Evolutionary conservation across 2,888 invertebrate species (phyloP).

Genomic region (Marronus borbonicus): DNA sequence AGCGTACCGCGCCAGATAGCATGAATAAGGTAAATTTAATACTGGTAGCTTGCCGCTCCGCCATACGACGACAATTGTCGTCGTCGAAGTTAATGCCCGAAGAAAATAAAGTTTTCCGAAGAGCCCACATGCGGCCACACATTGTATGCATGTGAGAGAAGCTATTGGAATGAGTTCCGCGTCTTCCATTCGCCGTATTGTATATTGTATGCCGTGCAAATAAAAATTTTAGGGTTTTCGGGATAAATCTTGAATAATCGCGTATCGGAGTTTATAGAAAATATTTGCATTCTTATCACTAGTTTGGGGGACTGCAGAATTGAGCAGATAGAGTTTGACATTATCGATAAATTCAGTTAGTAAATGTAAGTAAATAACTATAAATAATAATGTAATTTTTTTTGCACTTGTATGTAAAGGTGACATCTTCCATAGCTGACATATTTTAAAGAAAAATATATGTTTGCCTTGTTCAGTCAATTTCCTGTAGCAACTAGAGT

Average conservation of each 20-base stretch:
- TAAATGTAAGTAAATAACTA: no score
- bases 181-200: neutral
- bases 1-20: slow-evolving; percentile 26
- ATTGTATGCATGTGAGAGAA: slow-evolving; percentile 10
- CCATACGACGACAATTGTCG: slow-evolving; percentile 32
- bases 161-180: neutral
- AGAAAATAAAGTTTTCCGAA: slow-evolving; percentile 40
- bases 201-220: neutral
- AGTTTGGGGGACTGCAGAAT: no score
- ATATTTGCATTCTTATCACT: neutral
- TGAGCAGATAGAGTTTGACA: no score
- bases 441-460: no score
- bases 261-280: no score
- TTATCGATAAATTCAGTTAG: no score
- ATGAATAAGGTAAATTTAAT: slow-evolving; percentile 45
- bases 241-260: neutral
- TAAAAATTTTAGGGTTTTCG: slow-evolving; percentile 9
- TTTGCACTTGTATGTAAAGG: no score
- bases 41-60: neutral
- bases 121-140: slow-evolving; percentile 23
- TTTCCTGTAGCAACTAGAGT: no score
- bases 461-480: no score
- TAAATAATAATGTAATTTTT: no score
- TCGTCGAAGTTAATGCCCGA: slow-evolving; percentile 38
- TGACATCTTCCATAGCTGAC: no score